A percentile compares a stretch with the other conserved stretches of the same genome.
phyloP scores from a whole-genome alignment of 2,888 invertebrate genomes.

The Zelleria hepariella region DNA sequence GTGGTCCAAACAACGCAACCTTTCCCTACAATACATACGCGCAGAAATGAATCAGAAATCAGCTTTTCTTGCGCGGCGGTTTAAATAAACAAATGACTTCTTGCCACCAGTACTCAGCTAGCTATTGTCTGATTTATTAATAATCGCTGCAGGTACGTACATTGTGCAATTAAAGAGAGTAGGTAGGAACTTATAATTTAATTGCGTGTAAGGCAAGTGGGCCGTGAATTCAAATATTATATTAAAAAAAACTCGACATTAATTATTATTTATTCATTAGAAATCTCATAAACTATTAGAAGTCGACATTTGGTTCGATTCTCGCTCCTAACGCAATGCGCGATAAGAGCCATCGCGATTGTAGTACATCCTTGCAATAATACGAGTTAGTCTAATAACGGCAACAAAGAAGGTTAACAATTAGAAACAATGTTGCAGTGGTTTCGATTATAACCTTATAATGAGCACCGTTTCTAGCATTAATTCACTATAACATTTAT shows the following conservation, averaged over 20 bases:
- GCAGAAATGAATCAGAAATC: no score
- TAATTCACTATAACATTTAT: slow-evolving; percentile 21
- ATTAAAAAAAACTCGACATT: not conserved
- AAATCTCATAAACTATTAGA: slow-evolving; percentile 20
- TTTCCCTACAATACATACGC: no score
- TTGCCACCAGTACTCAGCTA: no score
- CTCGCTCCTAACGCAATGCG: no score
- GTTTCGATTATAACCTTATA: slow-evolving; percentile 16
- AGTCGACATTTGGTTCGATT: no score
- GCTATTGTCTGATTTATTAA: no score
- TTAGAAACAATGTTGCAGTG: slow-evolving; percentile 22
- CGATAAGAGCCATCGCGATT: no score
- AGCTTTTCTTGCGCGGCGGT: no score
- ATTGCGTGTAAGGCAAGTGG: not conserved
- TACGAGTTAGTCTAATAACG: slow-evolving; percentile 8
- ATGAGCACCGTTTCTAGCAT: slow-evolving; percentile 23
- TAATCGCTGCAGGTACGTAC: no score
- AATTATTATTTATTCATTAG: slow-evolving; percentile 15
- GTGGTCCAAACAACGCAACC: no score
- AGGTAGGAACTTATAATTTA: not conserved
- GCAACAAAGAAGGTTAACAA: slow-evolving; percentile 11
- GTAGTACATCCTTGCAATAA: slow-evolving; percentile 22
- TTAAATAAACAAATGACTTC: no score
- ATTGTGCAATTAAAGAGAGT: no score
- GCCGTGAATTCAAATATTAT: not conserved